phyloP scores from a whole-genome alignment of 1,140 invertebrate genomes.

The Drosophila repleta region DNA sequence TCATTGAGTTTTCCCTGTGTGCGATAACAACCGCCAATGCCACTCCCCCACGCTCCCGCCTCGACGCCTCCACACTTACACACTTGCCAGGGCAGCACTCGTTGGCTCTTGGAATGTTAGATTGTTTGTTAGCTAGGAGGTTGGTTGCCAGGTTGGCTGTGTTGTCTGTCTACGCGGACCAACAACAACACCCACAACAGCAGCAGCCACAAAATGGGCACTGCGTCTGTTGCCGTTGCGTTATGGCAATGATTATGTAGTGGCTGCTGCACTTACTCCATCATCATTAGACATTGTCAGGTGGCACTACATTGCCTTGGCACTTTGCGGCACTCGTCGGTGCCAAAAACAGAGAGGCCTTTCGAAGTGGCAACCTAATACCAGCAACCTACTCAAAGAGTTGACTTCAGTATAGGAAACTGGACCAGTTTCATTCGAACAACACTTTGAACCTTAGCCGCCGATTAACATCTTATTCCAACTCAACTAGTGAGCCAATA shows the following conservation, averaged over 20 bases:
- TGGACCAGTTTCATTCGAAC: too few relatives aligned
- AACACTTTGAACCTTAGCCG: too few relatives aligned
- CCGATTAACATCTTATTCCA: too few relatives aligned
- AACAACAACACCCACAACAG: slow-evolving; percentile 17
- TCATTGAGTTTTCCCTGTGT: slow-evolving; percentile 68
- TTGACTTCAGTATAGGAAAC: not conserved
- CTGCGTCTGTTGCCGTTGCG: slow-evolving; percentile 21
- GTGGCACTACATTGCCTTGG: slow-evolving; percentile 56
- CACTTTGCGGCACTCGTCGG: slow-evolving; percentile 44
- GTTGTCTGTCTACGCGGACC: slow-evolving; percentile 42
- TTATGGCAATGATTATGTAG: slow-evolving; percentile 58
- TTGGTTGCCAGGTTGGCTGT: slow-evolving; percentile 44
- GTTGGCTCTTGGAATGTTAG: slow-evolving; percentile 62
- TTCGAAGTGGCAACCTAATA: slow-evolving; percentile 5
- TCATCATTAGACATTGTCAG: slow-evolving; percentile 74
- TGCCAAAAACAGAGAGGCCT: slow-evolving; percentile 36
- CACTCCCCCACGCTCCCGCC: slow-evolving; percentile 9
- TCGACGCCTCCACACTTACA: slow-evolving; percentile 17
- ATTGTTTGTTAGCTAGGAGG: slow-evolving; percentile 69
- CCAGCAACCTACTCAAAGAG: slow-evolving; percentile 9
- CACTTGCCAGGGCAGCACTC: slow-evolving; percentile 47
- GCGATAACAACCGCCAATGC: slow-evolving; percentile 21
- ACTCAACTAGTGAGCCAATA: too few relatives aligned
- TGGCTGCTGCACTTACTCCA: slow-evolving; percentile 54
- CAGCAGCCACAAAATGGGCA: slow-evolving; percentile 14